Evolutionary conservation across 2,888 invertebrate genomes (phyloP), one percentile per base, ranked within the genome.

Genomic region (Acanthoscelides obtectus): DNA sequence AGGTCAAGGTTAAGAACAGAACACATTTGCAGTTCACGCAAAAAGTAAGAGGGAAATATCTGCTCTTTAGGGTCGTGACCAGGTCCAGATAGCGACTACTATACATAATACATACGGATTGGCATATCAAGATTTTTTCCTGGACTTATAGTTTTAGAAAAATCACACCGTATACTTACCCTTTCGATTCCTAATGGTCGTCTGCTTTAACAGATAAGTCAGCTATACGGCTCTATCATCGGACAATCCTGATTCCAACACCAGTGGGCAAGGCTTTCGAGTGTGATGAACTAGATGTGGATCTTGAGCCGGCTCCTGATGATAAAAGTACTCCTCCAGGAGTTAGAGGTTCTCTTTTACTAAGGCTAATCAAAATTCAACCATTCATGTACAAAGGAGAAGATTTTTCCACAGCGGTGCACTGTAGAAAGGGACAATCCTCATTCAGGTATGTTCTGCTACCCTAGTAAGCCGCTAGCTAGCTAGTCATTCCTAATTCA

Each of bases 311-410:
- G 84, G 86, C 83, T 82, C 84, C 80, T 85, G 82, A 82, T 17
- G 82, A 82, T 45, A 77, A 80, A 64, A 45, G 45, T 17, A 79
- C 82, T 20, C 82, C 84, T 17, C 79, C 82, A 45, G 82, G 79
- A n/a, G 73, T 86, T n/a, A 77, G 77, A 3, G 86, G 85, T 2
- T 79, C 80, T 2, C 73, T 86, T 3, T 79, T 82, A 22, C 74
- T 86, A 20, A 79, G 85, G 70, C 76, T 80, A 20, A 77, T 83
- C 20, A 82, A 83, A 69, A 88, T 96, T 72, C 96, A 96, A 82
- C 94, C 96, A 22, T 96, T 96, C 85, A 95, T 95, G 90, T 94
- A 94, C 86, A 93, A 94, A 83, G 92, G 91, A 67, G 91, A 91
- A 83, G 84, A 90, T 82, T 88, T 93, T 81, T 93, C 92, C 0